Evolutionary conservation across 2,113 vertebrate species (phyloP), one percentile per base, ranked within the genome.

Genomic region (Indicator maculatus): DNA sequence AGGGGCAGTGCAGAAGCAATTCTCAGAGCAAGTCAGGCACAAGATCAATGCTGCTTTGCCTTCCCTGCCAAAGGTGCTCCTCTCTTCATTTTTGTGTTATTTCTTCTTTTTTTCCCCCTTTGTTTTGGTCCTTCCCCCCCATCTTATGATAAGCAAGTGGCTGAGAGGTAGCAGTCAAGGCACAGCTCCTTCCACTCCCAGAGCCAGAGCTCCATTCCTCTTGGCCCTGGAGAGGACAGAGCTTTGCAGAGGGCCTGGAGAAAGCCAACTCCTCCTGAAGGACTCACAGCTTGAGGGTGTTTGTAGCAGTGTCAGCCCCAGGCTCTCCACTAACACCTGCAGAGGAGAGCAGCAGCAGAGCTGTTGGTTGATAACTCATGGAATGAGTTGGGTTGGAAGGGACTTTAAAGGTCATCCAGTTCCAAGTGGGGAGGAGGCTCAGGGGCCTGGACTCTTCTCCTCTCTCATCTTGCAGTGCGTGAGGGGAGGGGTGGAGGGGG

Each of bases 41-140:
- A 96, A 95, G 96, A 94, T 96, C 96, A 96, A 93, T 89, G 89
- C 95, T 88, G 90, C 67, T 93, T 95, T 96, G 93, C 95, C 89
- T 92, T 60, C 91, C 61, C 19, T 39, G 86, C 84, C 58, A 12
- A 90, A 84, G 84, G 60, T 87, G 72, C 45, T 90, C 66, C 81
- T 84, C 60, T 80, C 67, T 86, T 83, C 87, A 72, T 85, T 94
- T 92, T 83, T 30, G 17, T 75, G 53, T 73, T 39, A n/a, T 60
- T 93, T 79, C 15, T 5, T 38, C 15, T 72, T 17, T 14, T 61
- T 28, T 33, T 8, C 10, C 9, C 65, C 6, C 18, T 19, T 47
- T 72, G 12, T 12, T 61, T 26, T n/a, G 7, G 47, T 50, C 21
- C 24, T 39, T 9, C 31, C 73, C 3, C 9, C 74, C 55, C 71